These are phyloP conservation scores for Macrotrachela quadricornifera DNA, from an alignment of 1,140 invertebrate genomes.

Conservation along the genomic window DNA sequence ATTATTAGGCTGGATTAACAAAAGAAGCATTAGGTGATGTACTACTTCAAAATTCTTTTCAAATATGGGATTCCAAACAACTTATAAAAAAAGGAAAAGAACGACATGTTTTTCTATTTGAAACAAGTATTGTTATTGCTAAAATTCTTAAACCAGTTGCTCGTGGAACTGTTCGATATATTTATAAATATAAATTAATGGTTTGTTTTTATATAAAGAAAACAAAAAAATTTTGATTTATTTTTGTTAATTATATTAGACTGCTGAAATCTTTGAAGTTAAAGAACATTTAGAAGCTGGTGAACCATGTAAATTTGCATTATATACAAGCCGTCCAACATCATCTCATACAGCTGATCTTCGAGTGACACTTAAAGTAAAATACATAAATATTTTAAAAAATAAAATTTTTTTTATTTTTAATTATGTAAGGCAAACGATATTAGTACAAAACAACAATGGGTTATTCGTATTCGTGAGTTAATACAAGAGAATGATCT, in stretches of 20 bases:
- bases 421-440: conserved; percentile 37
- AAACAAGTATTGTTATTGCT: conserved; percentile 78
- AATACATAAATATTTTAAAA: too few species aligned
- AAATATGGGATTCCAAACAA: conserved; percentile 90
- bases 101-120: conserved; percentile 90
- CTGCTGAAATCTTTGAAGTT: conserved; percentile 64
- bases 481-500: background rate
- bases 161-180: conserved; percentile 1
- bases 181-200: conserved; percentile 9
- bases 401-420: conserved; percentile 37
- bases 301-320: conserved; percentile 92
- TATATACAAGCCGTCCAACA: conserved; percentile 64
- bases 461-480: conserved; percentile 67
- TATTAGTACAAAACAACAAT: conserved; percentile 71
- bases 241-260: conserved; percentile 35
- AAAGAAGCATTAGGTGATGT: conserved; percentile 32
- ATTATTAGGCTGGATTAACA: background rate
- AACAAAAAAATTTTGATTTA: conserved; percentile 31
- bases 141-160: conserved; percentile 62
- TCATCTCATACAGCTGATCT: conserved; percentile 37
- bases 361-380: too few species aligned
- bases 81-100: conserved; percentile 84
- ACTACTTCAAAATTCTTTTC: conserved; percentile 55
- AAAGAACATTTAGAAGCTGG: conserved; percentile 90
- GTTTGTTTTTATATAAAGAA: conserved; percentile 69